Evolutionary conservation across 2,113 vertebrate genomes (phyloP).

Genomic region (Gymnogyps californianus): DNA sequence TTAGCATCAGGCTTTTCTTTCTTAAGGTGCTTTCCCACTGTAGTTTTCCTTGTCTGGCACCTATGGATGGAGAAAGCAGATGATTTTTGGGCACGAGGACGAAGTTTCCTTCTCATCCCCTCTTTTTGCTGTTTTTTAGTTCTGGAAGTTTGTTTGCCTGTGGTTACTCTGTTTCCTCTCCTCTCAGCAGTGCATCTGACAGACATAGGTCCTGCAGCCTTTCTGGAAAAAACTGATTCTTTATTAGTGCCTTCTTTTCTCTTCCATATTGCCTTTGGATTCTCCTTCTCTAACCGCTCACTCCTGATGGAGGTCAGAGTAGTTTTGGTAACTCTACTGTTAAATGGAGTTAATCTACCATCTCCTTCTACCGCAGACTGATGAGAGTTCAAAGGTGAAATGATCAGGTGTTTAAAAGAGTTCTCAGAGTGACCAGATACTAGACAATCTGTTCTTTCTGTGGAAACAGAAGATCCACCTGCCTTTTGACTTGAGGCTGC

Average conservation of each 20-base stretch:
- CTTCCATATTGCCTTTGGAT: constrained; percentile 51
- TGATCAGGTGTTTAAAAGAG: constrained; percentile 33
- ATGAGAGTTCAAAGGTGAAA: constrained; percentile 53
- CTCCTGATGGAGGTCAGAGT: neutral
- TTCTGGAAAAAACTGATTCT: constrained; percentile 33
- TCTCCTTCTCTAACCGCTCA: constrained; percentile 32
- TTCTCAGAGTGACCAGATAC: constrained; percentile 28
- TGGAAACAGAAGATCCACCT: constrained; percentile 28
- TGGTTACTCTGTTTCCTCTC: neutral
- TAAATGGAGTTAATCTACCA: constrained; percentile 39
- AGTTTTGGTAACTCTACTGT: neutral
- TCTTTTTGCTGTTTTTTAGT: constrained; percentile 59
- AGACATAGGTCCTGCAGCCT: constrained; percentile 4
- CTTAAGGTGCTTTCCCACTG: constrained; percentile 48
- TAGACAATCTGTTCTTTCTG: constrained; percentile 37
- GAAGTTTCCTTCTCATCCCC: constrained; percentile 44
- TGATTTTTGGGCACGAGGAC: constrained; percentile 36
- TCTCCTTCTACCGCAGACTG: constrained; percentile 14
- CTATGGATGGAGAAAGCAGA: constrained; percentile 18
- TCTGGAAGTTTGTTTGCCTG: constrained; percentile 44
- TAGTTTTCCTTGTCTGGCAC: constrained; percentile 46
- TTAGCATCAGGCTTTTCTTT: constrained; percentile 50
- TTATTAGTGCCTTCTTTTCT: constrained; percentile 39
- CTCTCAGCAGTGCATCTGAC: constrained; percentile 2
- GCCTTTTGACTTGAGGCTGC: constrained; percentile 37